phyloP scores from a whole-genome alignment of 1,140 invertebrate genomes.

The Spodoptera frugiperda region DNA sequence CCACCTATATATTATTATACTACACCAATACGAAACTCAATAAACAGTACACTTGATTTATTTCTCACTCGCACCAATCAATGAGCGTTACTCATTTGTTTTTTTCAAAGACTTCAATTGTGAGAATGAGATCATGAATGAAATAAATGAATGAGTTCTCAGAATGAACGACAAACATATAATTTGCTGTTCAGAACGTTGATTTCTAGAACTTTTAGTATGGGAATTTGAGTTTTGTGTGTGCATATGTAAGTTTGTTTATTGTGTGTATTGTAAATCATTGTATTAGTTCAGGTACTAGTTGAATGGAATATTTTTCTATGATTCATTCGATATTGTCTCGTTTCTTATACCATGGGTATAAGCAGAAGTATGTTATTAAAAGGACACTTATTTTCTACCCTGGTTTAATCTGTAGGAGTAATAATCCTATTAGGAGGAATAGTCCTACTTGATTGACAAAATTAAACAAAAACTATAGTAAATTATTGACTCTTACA shows the following conservation, averaged over 20 bases:
- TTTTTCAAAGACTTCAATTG: constrained; percentile 58
- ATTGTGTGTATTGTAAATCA: background rate
- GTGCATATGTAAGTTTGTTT: constrained; percentile 47
- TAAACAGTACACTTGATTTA: constrained; percentile 53
- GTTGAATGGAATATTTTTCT: no score
- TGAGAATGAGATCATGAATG: constrained; percentile 60
- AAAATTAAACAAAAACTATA: no score
- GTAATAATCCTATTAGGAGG: no score
- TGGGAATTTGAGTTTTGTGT: background rate
- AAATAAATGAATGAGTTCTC: constrained; percentile 41
- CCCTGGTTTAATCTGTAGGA: no score
- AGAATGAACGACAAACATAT: constrained; percentile 48
- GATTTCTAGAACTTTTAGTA: background rate
- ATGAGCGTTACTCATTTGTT: constrained; percentile 62
- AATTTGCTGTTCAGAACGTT: constrained; percentile 50
- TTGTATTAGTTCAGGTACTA: background rate
- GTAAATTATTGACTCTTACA: no score
- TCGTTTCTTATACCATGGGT: no score
- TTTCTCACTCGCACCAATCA: constrained; percentile 59
- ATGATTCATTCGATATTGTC: no score
- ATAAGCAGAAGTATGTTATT: no score
- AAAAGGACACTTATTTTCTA: no score
- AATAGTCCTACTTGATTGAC: no score
- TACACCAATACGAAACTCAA: constrained; percentile 44
- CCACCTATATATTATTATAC: no score